Base-by-base conservation (phyloP, 2,113 vertebrate species). In the Mesoclemmys tuberculata region DNA sequence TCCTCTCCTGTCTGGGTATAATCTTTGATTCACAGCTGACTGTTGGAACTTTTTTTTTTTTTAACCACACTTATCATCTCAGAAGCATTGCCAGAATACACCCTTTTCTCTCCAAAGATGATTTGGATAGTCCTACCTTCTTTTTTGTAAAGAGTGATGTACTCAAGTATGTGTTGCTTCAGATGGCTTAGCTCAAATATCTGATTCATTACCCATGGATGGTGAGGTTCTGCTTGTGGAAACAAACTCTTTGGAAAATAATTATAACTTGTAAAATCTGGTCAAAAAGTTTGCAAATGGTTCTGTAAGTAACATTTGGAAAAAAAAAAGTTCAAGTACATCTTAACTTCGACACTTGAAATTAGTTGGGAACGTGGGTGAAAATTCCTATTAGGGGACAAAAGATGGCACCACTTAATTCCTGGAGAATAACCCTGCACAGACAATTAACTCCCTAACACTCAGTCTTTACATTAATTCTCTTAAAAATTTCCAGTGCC, bases 271-370 rank as follows among this genome's bases (percentile, higher is more conserved):
- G 22, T 24, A 80, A 92, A 94, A 81, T 29, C 24, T 79, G 56
- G 26, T 58, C 55, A 9, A 4, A 26, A 9, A 61, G 61, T 90
- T 94, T 93, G 52, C 71, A 96, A 96, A 93, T 58, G 92, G 75
- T 75, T 81, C 68, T 61, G 27, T 46, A 95, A 71, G 49, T 83
- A 95, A 83, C 13, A 90, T 5, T 9, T 64, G 89, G 87, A n/a
- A 90, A 80, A 92, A 80, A 92, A 88, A 77, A 77, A 82, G 58
- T 7, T 54, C 68, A 35, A 90, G 82, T 83, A 5, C 64, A 85
- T 79, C 35, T 94, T 12, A 81, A 58, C 26, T 27, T 5, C 12
- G 26, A 58, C 10, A 58, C 55, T 58, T 58, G 26, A 29, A 58
- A 27, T 58, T 58, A 58, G 56, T 10, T 58, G 11, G 10, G 56